phyloP scores from a whole-genome alignment of 1,140 invertebrate species.

The Ephestia elutella region DNA sequence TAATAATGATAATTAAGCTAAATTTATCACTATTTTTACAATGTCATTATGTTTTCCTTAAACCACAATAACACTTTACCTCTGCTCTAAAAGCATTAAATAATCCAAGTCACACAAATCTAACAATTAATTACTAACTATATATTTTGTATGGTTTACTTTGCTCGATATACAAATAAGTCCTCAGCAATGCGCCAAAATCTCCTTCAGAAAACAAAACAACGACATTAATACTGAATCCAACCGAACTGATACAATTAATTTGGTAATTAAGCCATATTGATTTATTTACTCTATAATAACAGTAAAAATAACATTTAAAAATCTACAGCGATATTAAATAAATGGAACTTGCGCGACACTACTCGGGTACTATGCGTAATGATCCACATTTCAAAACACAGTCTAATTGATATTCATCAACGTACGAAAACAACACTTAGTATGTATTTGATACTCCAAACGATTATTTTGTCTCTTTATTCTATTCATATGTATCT shows the following conservation, averaged over 20 bases:
- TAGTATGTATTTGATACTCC: constrained; percentile 68
- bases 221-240: constrained; percentile 70
- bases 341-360: constrained; percentile 53
- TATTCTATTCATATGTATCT: constrained; percentile 72
- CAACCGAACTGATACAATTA: constrained; percentile 60
- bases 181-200: constrained; percentile 51
- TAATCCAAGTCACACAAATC: constrained; percentile 72
- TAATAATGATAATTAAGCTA: constrained; percentile 74
- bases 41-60: constrained; percentile 73
- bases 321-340: constrained; percentile 47
- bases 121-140: constrained; percentile 74
- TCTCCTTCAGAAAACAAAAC: constrained; percentile 45
- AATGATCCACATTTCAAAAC: constrained; percentile 39
- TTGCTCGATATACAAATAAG: constrained; percentile 73
- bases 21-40: constrained; percentile 73
- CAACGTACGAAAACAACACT: constrained; percentile 67
- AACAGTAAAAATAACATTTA: constrained; percentile 62
- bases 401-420: constrained; percentile 44
- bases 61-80: constrained; percentile 71
- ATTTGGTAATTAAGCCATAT: constrained; percentile 71
- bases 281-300: constrained; percentile 50
- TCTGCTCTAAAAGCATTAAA: constrained; percentile 72
- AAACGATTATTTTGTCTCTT: constrained; percentile 68
- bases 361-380: constrained; percentile 58
- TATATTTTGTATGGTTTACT: constrained; percentile 68